Evolutionary conservation across 2,113 vertebrate genomes (phyloP).

Genomic region (Malurus cyaneus): DNA sequence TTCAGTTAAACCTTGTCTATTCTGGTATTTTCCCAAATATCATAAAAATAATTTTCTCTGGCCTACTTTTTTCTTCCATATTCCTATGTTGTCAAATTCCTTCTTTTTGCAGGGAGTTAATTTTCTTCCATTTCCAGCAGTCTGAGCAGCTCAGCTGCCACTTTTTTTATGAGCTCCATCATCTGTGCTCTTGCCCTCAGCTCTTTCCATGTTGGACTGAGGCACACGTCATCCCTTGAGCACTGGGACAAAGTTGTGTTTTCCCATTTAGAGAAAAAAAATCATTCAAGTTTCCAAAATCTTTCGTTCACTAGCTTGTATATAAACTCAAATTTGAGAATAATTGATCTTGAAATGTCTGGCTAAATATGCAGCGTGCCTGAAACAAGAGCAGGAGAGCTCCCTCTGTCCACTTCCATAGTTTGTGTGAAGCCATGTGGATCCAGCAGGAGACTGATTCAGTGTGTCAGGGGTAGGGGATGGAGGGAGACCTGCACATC

Average conservation of each 20-base stretch:
- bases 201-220: background rate
- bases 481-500: background rate
- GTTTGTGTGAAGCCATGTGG: constrained; percentile 52
- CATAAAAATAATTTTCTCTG: background rate
- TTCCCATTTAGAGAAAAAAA: background rate
- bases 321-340: constrained; percentile 30
- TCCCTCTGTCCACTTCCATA: background rate
- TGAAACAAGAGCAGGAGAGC: constrained; percentile 10
- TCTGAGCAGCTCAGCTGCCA: background rate
- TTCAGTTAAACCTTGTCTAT: background rate
- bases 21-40: background rate
- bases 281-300: background rate
- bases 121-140: background rate
- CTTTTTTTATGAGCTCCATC: background rate
- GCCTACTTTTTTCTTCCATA: background rate
- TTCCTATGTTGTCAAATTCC: background rate
- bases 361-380: background rate
- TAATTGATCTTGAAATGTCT: constrained; percentile 44
- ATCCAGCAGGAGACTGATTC: constrained; percentile 33
- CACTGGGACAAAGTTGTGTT: background rate
- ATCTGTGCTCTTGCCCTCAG: background rate
- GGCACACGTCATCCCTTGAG: background rate
- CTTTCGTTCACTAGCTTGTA: background rate
- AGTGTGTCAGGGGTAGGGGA: background rate
- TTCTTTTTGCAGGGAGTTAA: background rate